phyloP scores from a whole-genome alignment of 2,797 vertebrate species.

The Alfaro cultratus region DNA sequence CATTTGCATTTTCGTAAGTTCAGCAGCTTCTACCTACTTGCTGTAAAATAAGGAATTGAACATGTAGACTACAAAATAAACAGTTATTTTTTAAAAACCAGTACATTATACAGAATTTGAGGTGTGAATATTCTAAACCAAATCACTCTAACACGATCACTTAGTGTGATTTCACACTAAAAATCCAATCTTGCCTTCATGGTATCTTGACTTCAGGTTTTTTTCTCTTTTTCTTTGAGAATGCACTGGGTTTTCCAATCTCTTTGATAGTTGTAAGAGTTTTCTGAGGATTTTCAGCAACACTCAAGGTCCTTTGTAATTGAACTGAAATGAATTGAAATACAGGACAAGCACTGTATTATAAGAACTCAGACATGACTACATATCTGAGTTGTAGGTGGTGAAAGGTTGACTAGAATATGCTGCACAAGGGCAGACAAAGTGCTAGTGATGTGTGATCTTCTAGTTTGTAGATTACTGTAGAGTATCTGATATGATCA shows the following conservation, averaged over 20 bases:
- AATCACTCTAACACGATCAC: background rate
- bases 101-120: background rate
- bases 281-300: background rate
- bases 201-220: background rate
- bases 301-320: background rate
- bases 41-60: background rate
- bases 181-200: background rate
- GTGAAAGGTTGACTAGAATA: background rate
- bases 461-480: background rate
- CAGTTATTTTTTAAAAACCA: background rate
- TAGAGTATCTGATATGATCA: background rate
- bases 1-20: slow-evolving; percentile 99
- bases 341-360: too few relatives aligned
- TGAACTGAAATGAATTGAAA: background rate
- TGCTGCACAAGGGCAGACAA: background rate
- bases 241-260: background rate
- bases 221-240: background rate
- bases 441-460: background rate
- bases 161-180: background rate
- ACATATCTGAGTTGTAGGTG: background rate
- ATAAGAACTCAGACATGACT: too few relatives aligned
- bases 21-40: slow-evolving; percentile 10
- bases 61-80: background rate
- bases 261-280: background rate
- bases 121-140: background rate